Evolutionary conservation across 2,888 invertebrate genomes (phyloP).

Genomic region (Agrotis clavis): DNA sequence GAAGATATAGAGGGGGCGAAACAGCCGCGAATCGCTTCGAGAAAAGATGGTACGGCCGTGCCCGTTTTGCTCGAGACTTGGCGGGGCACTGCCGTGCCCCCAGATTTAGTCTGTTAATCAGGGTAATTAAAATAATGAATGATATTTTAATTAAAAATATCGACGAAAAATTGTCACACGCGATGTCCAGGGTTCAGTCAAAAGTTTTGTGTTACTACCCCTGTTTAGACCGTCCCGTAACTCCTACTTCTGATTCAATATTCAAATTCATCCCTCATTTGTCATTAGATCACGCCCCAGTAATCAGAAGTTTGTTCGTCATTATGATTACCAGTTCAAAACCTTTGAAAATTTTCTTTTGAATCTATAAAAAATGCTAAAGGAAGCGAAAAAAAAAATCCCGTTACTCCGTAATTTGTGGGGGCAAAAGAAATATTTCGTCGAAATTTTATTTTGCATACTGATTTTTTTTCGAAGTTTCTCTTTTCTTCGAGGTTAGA

Average conservation of each 20-base stretch:
- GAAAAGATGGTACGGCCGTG: too few species aligned
- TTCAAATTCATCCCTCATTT: constrained; percentile 23
- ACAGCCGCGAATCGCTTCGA: too few species aligned
- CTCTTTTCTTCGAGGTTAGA: not conserved
- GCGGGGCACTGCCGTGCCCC: too few species aligned
- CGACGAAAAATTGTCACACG: too few species aligned
- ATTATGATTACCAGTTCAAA: constrained; percentile 22
- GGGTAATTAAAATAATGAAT: too few species aligned
- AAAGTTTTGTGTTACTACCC: too few species aligned
- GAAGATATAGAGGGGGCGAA: too few species aligned
- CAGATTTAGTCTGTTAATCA: too few species aligned
- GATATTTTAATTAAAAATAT: too few species aligned
- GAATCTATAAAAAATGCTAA: constrained; percentile 1
- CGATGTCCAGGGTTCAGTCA: too few species aligned
- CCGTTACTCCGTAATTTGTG: constrained; percentile 18
- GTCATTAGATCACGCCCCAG: constrained; percentile 22
- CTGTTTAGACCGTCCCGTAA: too few species aligned
- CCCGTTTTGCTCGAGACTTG: too few species aligned
- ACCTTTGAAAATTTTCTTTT: constrained; percentile 20
- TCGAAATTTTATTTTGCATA: constrained; percentile 11
- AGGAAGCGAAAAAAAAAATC: constrained; percentile 15
- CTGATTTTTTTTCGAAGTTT: constrained; percentile 21
- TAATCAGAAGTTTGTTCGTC: constrained; percentile 25
- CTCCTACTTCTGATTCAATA: not conserved
- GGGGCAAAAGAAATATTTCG: constrained; percentile 24